phyloP scores from a whole-genome alignment of 2,113 vertebrate species.

The Zingel zingel region DNA sequence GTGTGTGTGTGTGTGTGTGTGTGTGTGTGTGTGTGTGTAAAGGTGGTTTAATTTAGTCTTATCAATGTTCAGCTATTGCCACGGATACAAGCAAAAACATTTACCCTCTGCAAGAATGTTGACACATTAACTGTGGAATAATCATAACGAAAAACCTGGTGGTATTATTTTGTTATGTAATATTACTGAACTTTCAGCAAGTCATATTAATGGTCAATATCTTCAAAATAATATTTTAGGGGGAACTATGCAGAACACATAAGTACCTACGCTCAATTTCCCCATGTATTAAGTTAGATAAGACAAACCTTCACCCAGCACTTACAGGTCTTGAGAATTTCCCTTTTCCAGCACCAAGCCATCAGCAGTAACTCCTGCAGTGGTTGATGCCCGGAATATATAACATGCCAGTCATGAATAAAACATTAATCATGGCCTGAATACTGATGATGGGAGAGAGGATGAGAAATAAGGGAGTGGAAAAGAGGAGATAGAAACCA shows the following conservation, averaged over 20 bases:
- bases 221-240: background rate
- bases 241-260: background rate
- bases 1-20: background rate
- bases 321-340: conserved; percentile 24
- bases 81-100: conserved; percentile 11
- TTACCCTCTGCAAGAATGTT: background rate
- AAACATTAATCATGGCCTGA: conserved; percentile 75
- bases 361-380: conserved; percentile 52
- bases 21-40: background rate
- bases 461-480: background rate
- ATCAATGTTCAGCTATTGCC: conserved; percentile 24
- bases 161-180: background rate
- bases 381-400: conserved; percentile 70
- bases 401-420: conserved; percentile 71
- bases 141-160: background rate
- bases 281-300: background rate
- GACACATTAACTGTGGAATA: conserved; percentile 22
- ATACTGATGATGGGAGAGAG: conserved; percentile 68
- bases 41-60: conserved; percentile 15
- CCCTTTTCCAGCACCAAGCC: conserved; percentile 8
- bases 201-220: background rate
- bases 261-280: background rate
- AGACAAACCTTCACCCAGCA: background rate
- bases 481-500: conserved; percentile 25
- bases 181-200: background rate